phyloP scores from a whole-genome alignment of 2,888 invertebrate genomes.

The Taphrorychus bicolor region DNA sequence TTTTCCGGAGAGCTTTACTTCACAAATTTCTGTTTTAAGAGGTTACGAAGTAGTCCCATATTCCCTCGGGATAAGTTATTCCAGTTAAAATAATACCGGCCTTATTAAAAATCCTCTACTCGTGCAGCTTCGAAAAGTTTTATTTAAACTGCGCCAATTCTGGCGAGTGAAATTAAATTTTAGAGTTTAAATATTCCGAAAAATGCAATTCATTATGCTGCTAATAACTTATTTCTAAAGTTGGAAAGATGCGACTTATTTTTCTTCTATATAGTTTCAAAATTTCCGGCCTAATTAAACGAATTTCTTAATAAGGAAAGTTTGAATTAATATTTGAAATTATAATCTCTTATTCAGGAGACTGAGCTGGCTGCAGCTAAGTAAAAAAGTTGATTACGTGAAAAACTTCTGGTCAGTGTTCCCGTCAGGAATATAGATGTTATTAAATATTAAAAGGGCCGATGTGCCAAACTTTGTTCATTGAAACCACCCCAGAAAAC shows the following conservation, averaged over 20 bases:
- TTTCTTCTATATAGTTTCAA: not conserved
- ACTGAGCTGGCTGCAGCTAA: not conserved
- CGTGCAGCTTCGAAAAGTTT: not conserved
- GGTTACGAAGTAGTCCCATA: too few relatives aligned
- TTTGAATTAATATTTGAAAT: not conserved
- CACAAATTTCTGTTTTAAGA: not conserved
- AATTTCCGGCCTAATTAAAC: not conserved
- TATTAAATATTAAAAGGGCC: constrained; percentile 8
- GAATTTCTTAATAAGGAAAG: not conserved
- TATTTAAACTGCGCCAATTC: not conserved
- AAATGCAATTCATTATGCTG: not conserved
- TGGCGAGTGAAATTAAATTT: not conserved
- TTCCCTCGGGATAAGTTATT: too few relatives aligned
- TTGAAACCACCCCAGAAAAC: constrained; percentile 6
- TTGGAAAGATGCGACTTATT: not conserved
- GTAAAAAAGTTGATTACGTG: constrained; percentile 1
- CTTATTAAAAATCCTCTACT: not conserved
- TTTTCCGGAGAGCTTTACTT: not conserved
- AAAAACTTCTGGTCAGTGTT: constrained; percentile 7
- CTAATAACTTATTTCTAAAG: not conserved
- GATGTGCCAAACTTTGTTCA: constrained; percentile 15
- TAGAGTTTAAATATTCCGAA: not conserved
- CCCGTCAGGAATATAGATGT: constrained; percentile 3
- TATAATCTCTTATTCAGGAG: not conserved
- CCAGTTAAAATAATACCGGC: too few relatives aligned